Evolutionary conservation across 2,888 invertebrate species (phyloP), one percentile per base, ranked within the genome.

Genomic region (Diabrotica balteata): DNA sequence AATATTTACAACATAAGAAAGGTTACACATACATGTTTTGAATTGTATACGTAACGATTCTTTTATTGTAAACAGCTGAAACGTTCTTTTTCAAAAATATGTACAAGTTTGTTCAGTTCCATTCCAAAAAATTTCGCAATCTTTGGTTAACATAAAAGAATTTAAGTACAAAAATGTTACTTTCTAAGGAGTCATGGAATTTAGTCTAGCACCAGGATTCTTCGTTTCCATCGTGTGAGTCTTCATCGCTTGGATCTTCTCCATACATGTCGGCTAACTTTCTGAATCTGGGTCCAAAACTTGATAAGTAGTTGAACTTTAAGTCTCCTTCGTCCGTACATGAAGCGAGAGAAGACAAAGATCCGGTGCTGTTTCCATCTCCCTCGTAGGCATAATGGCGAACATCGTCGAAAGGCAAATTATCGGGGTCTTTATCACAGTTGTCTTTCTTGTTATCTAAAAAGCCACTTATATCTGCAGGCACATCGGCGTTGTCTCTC

Each of bases 331-430:
- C 81, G 59, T 81, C 81, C 43, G 80, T 80, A 66, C 94, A 94
- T 77, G 96, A 96, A 73, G 95, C 95, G 75, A 96, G 87, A 54
- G 96, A 95, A 61, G 97, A 97, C 32, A 98, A 88, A 8, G 96
- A 96, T 73, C 97, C 97, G 74, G 94, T 94, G 47, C 87, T 87
- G 82, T 96, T 96, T 75, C 96, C 96, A 82, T 95, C 96, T 55
- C 98, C 98, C 85, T 99, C 98, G 82, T 98, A 98, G 66, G 96
- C 97, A 84, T 98, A 99, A 84, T 98, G 95, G 68, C 98, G 90
- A 22, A 98, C 94, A 84, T 98, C 98, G 84, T 99, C 99, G 81
- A 94, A 95, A 0, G 97, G 97, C 79, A 92, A 91, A 75, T 94
- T 94, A 78, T 94, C 93, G 1, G 94, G 94, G 84, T 98, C 98